Conservation (phyloP, 2,113 vertebrate species). For the Propithecus coquereli region DNA sequence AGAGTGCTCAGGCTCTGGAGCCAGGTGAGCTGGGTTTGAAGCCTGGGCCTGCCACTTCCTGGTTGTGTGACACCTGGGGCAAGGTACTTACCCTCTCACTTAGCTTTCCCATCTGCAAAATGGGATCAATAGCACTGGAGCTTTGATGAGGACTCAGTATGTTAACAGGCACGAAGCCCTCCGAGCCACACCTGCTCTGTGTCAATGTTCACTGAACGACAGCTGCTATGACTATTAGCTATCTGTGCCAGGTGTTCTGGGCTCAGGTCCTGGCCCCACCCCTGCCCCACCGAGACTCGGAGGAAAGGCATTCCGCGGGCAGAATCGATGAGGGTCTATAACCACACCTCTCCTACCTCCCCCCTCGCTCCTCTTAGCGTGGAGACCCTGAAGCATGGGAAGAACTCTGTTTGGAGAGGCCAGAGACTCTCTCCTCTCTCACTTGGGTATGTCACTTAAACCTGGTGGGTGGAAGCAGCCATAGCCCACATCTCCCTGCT, state of each 20-base stretch:
- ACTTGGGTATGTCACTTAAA: neutral
- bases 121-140: neutral
- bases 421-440: neutral
- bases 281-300: neutral
- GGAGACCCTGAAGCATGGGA: neutral
- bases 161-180: neutral
- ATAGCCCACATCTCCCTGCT: neutral
- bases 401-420: neutral
- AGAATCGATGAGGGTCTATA: neutral
- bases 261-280: neutral
- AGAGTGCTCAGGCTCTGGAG: neutral
- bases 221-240: neutral
- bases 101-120: constrained; percentile 18
- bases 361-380: neutral
- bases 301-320: neutral
- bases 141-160: neutral
- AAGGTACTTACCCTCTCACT: neutral
- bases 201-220: neutral
- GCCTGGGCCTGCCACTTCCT: neutral
- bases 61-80: neutral
- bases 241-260: neutral
- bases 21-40: neutral
- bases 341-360: neutral
- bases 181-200: neutral
- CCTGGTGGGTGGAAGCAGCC: neutral